These are phyloP conservation scores for Nesometra sesokonis DNA, from an alignment of 35 echinoderm and acorn worm species.

Conservation along the genomic window DNA sequence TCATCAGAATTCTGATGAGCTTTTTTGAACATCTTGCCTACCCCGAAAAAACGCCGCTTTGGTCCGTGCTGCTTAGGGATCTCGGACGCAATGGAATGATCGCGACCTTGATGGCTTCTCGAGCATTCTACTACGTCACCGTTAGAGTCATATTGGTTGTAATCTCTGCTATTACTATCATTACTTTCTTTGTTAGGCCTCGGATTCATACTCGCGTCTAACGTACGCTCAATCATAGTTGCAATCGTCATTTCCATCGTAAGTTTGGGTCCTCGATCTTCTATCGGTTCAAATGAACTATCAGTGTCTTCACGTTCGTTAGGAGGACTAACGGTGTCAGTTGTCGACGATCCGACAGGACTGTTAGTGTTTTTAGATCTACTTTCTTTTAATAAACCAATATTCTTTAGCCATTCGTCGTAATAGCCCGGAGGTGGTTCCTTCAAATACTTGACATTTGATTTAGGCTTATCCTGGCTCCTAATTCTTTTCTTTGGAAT, in stretches of 20 bases:
- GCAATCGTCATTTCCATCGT: slow-evolving; percentile 75
- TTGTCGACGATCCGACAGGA: not conserved
- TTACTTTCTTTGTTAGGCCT: too few relatives aligned
- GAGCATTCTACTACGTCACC: not conserved
- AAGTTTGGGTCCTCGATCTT: not conserved
- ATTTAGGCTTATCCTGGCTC: not conserved
- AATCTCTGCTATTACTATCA: not conserved
- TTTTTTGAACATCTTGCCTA: not conserved
- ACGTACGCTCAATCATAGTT: slow-evolving; percentile 86
- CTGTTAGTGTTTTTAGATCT: not conserved
- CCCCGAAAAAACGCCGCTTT: not conserved
- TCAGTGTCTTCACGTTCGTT: not conserved
- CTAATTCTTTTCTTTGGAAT: not conserved
- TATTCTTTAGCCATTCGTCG: not conserved
- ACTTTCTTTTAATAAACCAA: not conserved
- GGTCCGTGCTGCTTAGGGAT: not conserved
- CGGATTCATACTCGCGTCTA: slow-evolving; percentile 59
- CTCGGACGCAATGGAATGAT: not conserved
- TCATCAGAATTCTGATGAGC: not conserved
- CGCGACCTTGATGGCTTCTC: not conserved
- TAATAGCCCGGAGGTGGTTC: not conserved
- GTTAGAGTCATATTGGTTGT: not conserved
- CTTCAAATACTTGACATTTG: not conserved
- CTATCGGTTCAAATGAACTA: not conserved
- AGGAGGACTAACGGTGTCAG: not conserved